Conservation (phyloP, 2,797 vertebrate genomes). For the Taenioides sp. region DNA sequence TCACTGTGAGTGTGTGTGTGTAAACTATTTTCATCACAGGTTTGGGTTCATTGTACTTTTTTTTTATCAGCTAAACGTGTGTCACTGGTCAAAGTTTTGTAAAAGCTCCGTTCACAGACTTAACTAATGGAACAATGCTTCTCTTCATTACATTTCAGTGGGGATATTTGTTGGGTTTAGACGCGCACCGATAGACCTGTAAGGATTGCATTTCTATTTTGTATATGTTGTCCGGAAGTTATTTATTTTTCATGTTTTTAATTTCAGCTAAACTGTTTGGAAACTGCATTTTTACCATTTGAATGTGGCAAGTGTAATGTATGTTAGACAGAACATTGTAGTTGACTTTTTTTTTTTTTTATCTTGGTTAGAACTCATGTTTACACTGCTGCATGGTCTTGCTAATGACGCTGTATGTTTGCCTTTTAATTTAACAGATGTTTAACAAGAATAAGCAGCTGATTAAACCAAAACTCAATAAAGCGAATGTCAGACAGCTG, state of each 20-base stretch:
- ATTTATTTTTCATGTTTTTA: slow-evolving; percentile 63
- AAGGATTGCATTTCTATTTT: slow-evolving; percentile 46
- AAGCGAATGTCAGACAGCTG: slow-evolving; percentile 70
- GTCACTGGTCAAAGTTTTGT: slow-evolving; percentile 16
- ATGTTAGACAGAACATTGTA: slow-evolving; percentile 41
- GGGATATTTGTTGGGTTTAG: background rate
- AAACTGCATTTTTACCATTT: slow-evolving; percentile 29
- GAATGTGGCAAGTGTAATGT: slow-evolving; percentile 17
- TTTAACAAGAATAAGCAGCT: slow-evolving; percentile 56
- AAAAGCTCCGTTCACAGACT: slow-evolving; percentile 4
- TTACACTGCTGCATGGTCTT: slow-evolving; percentile 74
- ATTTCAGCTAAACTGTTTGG: slow-evolving; percentile 31
- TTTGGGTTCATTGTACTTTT: background rate
- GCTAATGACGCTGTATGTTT: slow-evolving; percentile 66
- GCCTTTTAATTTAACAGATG: slow-evolving; percentile 63
- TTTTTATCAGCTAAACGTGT: background rate
- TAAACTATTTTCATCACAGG: slow-evolving; percentile 17
- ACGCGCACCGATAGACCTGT: background rate
- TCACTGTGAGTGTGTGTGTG: slow-evolving; percentile 18
- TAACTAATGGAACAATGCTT: background rate
- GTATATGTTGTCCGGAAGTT: slow-evolving; percentile 59
- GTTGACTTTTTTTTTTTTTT: slow-evolving; percentile 56
- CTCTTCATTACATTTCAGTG: slow-evolving; percentile 20
- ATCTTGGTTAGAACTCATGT: slow-evolving; percentile 57
- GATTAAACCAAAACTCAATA: slow-evolving; percentile 78